Evolutionary conservation across 2,888 invertebrate species (phyloP).

Genomic region (Synergus japonicus): DNA sequence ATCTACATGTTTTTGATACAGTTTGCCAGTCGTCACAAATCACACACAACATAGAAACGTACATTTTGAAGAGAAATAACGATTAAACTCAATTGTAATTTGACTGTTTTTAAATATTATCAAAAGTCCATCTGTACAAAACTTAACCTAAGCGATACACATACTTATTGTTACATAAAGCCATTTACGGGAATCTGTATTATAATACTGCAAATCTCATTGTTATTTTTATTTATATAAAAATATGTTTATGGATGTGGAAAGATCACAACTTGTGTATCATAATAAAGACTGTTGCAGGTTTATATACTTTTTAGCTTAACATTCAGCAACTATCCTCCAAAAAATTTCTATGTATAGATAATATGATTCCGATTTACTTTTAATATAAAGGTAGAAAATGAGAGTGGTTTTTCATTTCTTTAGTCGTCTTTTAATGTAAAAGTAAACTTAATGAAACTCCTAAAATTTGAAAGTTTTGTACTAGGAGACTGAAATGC

Average conservation of each 20-base stretch:
- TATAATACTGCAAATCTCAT: slow-evolving; percentile 68
- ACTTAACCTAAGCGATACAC: slow-evolving; percentile 65
- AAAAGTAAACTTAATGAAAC: neutral
- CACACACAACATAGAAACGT: slow-evolving; percentile 3
- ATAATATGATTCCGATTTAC: slow-evolving; percentile 28
- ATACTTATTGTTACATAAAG: slow-evolving; percentile 72
- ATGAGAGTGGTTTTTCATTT: slow-evolving; percentile 6
- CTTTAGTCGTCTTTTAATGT: neutral
- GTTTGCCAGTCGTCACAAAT: slow-evolving; percentile 1
- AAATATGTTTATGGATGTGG: slow-evolving; percentile 67
- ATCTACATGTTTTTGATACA: slow-evolving; percentile 35
- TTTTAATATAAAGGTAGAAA: slow-evolving; percentile 39
- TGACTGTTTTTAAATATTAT: slow-evolving; percentile 61
- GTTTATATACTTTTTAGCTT: slow-evolving; percentile 46
- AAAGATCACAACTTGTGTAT: slow-evolving; percentile 67
- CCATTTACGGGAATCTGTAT: slow-evolving; percentile 72
- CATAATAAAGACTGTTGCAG: slow-evolving; percentile 75
- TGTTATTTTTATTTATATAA: slow-evolving; percentile 74
- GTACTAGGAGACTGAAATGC: slow-evolving; percentile 61
- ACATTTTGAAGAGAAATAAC: slow-evolving; percentile 34
- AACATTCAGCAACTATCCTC: slow-evolving; percentile 21
- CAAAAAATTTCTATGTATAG: slow-evolving; percentile 27
- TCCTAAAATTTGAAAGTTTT: neutral
- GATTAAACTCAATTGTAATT: slow-evolving; percentile 46
- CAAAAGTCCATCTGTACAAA: slow-evolving; percentile 72